Percentiles rank a stretch among this genome's conserved stretches.
These are phyloP conservation scores for Naja naja DNA, from an alignment of 2,113 vertebrate species.

Conservation along the genomic window DNA sequence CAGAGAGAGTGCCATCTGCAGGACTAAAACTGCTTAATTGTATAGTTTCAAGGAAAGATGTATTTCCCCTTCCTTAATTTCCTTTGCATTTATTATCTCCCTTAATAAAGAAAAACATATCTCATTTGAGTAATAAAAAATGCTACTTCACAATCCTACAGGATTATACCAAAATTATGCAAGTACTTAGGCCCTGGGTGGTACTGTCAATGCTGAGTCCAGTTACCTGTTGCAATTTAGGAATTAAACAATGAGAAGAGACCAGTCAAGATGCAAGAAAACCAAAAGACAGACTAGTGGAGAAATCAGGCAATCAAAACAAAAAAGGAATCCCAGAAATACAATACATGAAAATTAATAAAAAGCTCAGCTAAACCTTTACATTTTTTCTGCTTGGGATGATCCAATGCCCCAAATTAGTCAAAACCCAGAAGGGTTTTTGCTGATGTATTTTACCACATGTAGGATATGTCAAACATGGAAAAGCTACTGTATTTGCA, in stretches of 20 bases:
- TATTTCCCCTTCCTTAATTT: not conserved
- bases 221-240: not conserved
- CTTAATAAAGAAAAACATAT: not conserved
- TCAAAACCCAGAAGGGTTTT: not conserved
- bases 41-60: not conserved
- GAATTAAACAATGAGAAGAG: not conserved
- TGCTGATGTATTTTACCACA: not conserved
- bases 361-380: not conserved
- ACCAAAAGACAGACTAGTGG: not conserved
- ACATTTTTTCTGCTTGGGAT: not conserved
- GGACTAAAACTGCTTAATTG: conserved; percentile 21
- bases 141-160: not conserved
- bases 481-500: not conserved
- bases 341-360: not conserved
- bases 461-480: not conserved
- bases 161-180: not conserved
- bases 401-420: not conserved
- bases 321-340: not conserved
- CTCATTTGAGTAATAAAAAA: not conserved
- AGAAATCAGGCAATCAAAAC: not conserved
- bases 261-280: not conserved
- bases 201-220: not conserved
- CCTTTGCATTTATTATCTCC: not conserved
- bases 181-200: not conserved
- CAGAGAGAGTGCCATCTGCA: conserved; percentile 70